Conservation (phyloP, 2,113 vertebrate genomes). For the Platysteira castanea region DNA sequence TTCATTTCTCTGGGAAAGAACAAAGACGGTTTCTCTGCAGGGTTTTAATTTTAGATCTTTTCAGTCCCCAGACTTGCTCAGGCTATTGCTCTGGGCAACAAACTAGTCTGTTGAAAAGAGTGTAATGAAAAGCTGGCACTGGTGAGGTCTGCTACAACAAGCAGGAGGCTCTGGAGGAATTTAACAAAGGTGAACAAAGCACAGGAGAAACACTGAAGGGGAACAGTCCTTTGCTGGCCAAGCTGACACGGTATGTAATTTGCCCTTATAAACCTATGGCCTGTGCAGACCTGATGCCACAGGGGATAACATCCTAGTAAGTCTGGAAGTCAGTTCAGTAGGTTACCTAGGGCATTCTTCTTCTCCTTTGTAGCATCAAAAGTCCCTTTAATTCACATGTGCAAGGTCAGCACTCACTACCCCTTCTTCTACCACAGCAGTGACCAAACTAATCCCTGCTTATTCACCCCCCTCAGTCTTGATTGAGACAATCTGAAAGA, state of each 20-base stretch:
- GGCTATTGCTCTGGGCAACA: neutral
- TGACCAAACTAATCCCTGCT: neutral
- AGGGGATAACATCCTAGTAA: neutral
- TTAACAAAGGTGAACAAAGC: neutral
- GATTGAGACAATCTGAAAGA: neutral
- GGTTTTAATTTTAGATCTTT: constrained; percentile 19
- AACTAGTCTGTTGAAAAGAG: neutral
- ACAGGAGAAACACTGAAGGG: neutral
- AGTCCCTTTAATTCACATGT: neutral
- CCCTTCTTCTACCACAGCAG: neutral
- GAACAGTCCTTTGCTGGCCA: neutral
- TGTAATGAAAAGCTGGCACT: neutral
- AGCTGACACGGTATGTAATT: neutral
- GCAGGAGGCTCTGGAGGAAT: neutral
- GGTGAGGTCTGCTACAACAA: neutral
- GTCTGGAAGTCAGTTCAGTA: neutral
- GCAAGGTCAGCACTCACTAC: neutral
- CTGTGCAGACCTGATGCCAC: neutral
- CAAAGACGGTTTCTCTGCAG: neutral
- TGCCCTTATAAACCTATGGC: neutral
- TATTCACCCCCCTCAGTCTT: neutral
- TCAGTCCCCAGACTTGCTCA: neutral
- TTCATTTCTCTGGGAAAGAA: neutral
- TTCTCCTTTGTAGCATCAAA: neutral
- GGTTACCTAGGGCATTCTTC: neutral